Evolutionary conservation across 2,113 vertebrate species (phyloP), one percentile per base, ranked within the genome.

Genomic region (Pollachius pollachius): DNA sequence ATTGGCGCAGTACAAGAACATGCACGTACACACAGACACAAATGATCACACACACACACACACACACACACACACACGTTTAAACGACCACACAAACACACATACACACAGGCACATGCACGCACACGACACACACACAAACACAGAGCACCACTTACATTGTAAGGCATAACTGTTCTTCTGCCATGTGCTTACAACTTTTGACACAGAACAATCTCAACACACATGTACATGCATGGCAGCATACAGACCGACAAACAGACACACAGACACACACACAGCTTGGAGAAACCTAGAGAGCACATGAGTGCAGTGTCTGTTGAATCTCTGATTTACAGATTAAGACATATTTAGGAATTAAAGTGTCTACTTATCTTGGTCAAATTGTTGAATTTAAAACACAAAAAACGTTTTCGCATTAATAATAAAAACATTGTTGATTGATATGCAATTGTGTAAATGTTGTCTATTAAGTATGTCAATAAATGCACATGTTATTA

Each of bases 21-120:
- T 48, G 41, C 41, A 48, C 41, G 12, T 1, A 2, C 41, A 48
- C 8, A 13, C 12, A 48, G 7, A 48, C 41, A 48, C 41, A 48
- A 9, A 48, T 7, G 30, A 34, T 34, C 37, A 48, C 65, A 72
- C 62, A 21, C 74, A 75, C 62, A 70, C 17, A 19, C 6, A 17
- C 3, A 5, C 68, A 77, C 41, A 64, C 18, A 66, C 62, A 57
- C 11, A 65, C 4, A 11, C 37, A 37, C 34, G n/a, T n/a, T n/a
- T n/a, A n/a, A n/a, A n/a, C n/a, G n/a, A n/a, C n/a, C n/a, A n/a
- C n/a, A 2, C 23, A 23, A 23, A 41, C 37, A 8, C 37, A 41
- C 5, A 11, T 4, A 41, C 37, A 41, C 37, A 41, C 37, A 41
- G 2, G 3, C 37, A 48, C 65, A 72, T 62, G 19, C 72, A 75